A percentile compares a stretch with the other conserved stretches of the same genome.
Evolutionary conservation across 2,113 vertebrate species (phyloP).

Genomic region (Bubo scandiacus): DNA sequence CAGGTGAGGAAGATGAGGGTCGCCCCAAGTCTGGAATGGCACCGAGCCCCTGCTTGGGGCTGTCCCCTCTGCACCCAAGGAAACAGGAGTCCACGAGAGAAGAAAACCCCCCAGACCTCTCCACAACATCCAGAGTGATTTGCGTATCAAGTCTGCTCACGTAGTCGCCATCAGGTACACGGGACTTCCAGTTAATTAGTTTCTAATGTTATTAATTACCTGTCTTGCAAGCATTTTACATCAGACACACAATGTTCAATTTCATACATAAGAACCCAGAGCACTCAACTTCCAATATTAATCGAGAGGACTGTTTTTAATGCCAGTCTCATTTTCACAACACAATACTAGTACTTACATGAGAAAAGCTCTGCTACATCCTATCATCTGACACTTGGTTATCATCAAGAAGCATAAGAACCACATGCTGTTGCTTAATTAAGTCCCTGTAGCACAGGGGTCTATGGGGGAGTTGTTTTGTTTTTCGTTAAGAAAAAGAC

Average conservation of each 20-base stretch:
- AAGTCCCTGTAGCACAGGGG: constrained; percentile 34
- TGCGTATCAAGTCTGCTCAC: constrained; percentile 4
- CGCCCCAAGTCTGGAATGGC: neutral
- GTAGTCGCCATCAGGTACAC: neutral
- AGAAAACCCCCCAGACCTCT: neutral
- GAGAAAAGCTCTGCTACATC: neutral
- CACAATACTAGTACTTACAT: neutral
- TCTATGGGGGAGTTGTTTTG: neutral
- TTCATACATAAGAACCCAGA: constrained; percentile 33
- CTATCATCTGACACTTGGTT: neutral
- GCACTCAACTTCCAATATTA: neutral
- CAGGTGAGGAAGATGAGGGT: neutral
- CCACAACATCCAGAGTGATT: neutral
- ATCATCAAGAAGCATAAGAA: constrained; percentile 44
- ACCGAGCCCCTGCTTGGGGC: neutral
- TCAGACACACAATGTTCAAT: neutral
- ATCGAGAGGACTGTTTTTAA: neutral
- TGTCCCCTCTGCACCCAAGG: neutral
- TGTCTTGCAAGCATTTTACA: constrained; percentile 44
- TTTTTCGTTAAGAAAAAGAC: neutral
- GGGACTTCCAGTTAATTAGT: constrained; percentile 46
- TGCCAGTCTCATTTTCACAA: constrained; percentile 13
- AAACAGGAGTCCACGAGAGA: neutral
- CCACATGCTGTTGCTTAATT: constrained; percentile 49
- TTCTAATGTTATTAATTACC: constrained; percentile 57